Evolutionary conservation across 2,888 invertebrate species (phyloP).

Genomic region (Rhabditophanes sp.): DNA sequence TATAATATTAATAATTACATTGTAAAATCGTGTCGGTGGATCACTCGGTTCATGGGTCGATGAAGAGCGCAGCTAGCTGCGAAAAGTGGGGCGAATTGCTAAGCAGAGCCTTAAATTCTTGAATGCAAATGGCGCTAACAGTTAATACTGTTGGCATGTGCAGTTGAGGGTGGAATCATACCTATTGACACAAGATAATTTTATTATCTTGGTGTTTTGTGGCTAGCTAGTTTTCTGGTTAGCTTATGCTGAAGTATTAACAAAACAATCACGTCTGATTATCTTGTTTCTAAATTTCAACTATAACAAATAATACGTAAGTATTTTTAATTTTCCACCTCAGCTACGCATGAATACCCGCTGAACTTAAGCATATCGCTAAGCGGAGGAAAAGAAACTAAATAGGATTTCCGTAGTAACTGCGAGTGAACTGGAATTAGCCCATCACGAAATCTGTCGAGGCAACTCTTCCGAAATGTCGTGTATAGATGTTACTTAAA

Average conservation of each 20-base stretch:
- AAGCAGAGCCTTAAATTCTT: constrained; percentile 51
- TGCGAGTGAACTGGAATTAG: constrained; percentile 55
- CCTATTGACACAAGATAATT: too few species aligned
- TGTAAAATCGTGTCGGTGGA: constrained; percentile 45
- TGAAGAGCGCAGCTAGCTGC: constrained; percentile 47
- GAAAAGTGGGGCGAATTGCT: constrained; percentile 46
- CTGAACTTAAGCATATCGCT: constrained; percentile 55
- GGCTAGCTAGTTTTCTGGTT: background rate
- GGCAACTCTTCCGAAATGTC: constrained; percentile 52
- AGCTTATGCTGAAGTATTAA: background rate
- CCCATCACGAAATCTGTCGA: constrained; percentile 54
- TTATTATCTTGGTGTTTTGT: too few species aligned
- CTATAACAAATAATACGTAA: background rate
- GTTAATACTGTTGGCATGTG: constrained; percentile 36
- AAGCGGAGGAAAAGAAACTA: constrained; percentile 58
- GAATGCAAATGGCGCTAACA: background rate
- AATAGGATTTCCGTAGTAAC: constrained; percentile 54
- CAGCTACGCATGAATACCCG: constrained; percentile 17
- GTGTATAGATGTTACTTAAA: constrained; percentile 48
- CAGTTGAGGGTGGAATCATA: constrained; percentile 44
- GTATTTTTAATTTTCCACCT: constrained; percentile 7
- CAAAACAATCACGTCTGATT: background rate
- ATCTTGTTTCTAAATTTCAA: background rate
- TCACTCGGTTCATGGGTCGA: constrained; percentile 47
- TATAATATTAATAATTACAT: too few species aligned